Base-by-base conservation (phyloP, 2,797 vertebrate genomes). In the Periophthalmus magnuspinnatus region DNA sequence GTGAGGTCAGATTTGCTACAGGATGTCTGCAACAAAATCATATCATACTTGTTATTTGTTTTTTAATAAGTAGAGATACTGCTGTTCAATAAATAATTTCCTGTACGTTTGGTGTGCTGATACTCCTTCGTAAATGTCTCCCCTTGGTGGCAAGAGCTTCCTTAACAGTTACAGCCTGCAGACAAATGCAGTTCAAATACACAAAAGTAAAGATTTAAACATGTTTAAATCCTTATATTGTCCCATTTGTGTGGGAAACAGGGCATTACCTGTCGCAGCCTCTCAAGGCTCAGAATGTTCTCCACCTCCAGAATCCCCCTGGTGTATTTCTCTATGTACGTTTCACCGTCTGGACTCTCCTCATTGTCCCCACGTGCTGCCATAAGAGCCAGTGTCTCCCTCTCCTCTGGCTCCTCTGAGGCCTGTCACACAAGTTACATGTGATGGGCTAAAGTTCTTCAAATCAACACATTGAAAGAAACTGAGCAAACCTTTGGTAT, bases 251-350 rank as follows among this genome's bases (percentile, higher is more conserved):
- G 21, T 52, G 52, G 36, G 67, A 60, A 56, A 34, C 34, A 57
- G 2, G 48, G 72, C 47, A 22, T 56, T 5, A 92, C 96, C 96
- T 98, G 96, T 70, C 96, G 90, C 17, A 99, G 92, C 70, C 96
- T 93, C 80, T 99, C 98, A 5, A 99, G 93, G 71, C 96, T 96
- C 76, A 99, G 85, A 77, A 99, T 98, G 83, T 97, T 98, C 83
- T 98, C 96, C 81, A 99, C 95, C 71, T 98, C 96, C 84, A 99
- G 91, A 69, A 99, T 95, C 0, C 96, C 96, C 0, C 96, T 91
- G 0, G 96, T 99, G 88, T 99, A 99, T 68, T 98, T 98, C 82
- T 99, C 97, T 6, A 99, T 99, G 85, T 99, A 99, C 0, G 95
- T 97, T 88, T 99, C 97, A 0, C 97, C 97, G 1, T 98, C 96